These are phyloP conservation scores for Trissolcus brochymenae DNA, from an alignment of 2,888 invertebrate genomes.

Conservation along the genomic window DNA sequence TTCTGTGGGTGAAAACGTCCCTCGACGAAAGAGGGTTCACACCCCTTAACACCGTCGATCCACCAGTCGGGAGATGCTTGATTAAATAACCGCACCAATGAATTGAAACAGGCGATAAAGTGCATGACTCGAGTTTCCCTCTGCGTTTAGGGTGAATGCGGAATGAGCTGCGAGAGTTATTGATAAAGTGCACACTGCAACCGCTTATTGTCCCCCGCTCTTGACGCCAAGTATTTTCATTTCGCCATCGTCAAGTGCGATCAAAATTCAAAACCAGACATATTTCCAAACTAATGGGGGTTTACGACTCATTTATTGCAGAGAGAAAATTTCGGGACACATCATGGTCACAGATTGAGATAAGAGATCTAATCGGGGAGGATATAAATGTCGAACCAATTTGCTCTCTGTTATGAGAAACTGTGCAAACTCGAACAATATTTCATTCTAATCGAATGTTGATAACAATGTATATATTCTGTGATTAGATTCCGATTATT, in stretches of 20 bases:
- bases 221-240: slow-evolving; percentile 3
- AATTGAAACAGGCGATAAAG: slow-evolving; percentile 75
- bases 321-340: not conserved
- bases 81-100: slow-evolving; percentile 76
- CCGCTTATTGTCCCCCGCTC: slow-evolving; percentile 1
- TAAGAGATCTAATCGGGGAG: slow-evolving; percentile 17
- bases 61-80: slow-evolving; percentile 70
- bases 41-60: slow-evolving; percentile 62
- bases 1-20: slow-evolving; percentile 66
- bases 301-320: slow-evolving; percentile 35
- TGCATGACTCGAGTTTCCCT: slow-evolving; percentile 72
- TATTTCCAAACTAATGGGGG: too few relatives aligned
- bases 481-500: too few relatives aligned
- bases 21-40: slow-evolving; percentile 60
- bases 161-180: slow-evolving; percentile 41
- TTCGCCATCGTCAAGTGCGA: slow-evolving; percentile 19
- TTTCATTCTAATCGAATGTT: too few relatives aligned
- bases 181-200: slow-evolving; percentile 30
- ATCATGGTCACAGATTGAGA: slow-evolving; percentile 11
- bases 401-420: not conserved
- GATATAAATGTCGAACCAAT: slow-evolving; percentile 11
- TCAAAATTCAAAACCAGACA: not conserved
- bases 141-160: slow-evolving; percentile 57
- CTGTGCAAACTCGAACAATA: too few relatives aligned
- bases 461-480: too few relatives aligned